Evolutionary conservation across 2,888 invertebrate genomes (phyloP).

Genomic region (Pteria penguin): DNA sequence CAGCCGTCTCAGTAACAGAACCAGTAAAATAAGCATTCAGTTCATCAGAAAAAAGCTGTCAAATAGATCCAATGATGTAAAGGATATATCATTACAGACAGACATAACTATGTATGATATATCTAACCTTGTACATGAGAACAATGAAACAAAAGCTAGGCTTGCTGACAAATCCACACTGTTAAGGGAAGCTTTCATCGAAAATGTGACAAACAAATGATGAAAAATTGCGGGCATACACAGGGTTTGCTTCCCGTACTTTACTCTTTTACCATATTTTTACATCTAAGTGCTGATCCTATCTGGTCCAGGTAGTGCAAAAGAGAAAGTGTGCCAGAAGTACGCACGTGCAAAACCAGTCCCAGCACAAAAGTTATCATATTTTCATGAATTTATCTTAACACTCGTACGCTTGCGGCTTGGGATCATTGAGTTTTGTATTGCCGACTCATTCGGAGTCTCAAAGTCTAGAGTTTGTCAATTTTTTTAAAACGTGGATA

Average conservation of each 20-base stretch:
- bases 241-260: background rate
- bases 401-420: background rate
- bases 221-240: background rate
- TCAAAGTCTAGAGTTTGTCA: slow-evolving; percentile 19
- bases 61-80: no score
- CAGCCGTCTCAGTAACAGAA: no score
- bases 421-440: slow-evolving; percentile 9
- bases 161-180: background rate
- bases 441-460: background rate
- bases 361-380: slow-evolving; percentile 8
- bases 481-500: slow-evolving; percentile 25
- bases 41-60: no score
- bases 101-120: background rate
- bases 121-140: background rate
- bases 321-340: background rate
- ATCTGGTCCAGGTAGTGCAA: slow-evolving; percentile 4
- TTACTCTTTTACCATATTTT: background rate
- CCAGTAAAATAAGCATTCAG: no score
- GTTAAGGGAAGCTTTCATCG: background rate
- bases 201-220: background rate
- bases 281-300: background rate
- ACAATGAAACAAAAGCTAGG: background rate
- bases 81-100: background rate
- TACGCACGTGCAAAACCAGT: background rate
- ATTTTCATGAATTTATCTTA: background rate